Evolutionary conservation across 1,140 invertebrate genomes (phyloP).

Genomic region (Drosophila tsacasi): DNA sequence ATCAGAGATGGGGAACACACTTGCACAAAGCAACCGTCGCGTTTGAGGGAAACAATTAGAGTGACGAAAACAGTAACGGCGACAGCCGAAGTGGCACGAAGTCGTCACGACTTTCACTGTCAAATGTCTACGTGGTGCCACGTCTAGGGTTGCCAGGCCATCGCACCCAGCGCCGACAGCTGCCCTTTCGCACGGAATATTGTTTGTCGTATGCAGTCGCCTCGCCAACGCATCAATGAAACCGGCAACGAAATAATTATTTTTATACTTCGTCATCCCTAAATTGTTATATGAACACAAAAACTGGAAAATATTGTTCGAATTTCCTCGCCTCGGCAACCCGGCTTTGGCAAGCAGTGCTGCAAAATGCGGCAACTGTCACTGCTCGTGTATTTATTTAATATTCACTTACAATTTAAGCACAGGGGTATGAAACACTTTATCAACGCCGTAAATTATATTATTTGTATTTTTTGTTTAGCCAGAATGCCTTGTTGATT

Average conservation of each 20-base stretch:
- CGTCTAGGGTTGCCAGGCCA: conserved; percentile 59
- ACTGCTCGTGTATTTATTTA: not conserved
- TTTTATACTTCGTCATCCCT: not conserved
- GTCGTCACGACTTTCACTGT: conserved; percentile 70
- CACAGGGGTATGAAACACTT: not conserved
- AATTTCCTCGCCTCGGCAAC: not conserved
- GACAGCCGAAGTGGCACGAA: conserved; percentile 67
- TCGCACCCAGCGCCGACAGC: not conserved
- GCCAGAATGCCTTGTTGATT: too few species aligned
- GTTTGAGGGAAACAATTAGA: conserved; percentile 56
- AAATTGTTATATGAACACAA: not conserved
- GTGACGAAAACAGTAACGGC: conserved; percentile 52
- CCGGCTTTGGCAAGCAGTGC: not conserved
- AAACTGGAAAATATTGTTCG: not conserved
- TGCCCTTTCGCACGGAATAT: not conserved
- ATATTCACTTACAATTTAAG: not conserved
- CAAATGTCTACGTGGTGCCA: conserved; percentile 81
- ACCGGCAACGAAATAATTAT: not conserved
- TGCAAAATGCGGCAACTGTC: conserved; percentile 28
- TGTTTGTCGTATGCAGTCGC: too few species aligned
- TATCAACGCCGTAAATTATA: too few species aligned
- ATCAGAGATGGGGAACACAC: conserved; percentile 21
- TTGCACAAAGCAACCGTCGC: conserved; percentile 45
- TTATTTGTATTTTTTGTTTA: not conserved
- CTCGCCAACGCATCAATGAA: conserved; percentile 11